These are phyloP conservation scores for Anneissia japonica DNA, from an alignment of 35 echinoderm and acorn worm genomes.

Conservation along the genomic window DNA sequence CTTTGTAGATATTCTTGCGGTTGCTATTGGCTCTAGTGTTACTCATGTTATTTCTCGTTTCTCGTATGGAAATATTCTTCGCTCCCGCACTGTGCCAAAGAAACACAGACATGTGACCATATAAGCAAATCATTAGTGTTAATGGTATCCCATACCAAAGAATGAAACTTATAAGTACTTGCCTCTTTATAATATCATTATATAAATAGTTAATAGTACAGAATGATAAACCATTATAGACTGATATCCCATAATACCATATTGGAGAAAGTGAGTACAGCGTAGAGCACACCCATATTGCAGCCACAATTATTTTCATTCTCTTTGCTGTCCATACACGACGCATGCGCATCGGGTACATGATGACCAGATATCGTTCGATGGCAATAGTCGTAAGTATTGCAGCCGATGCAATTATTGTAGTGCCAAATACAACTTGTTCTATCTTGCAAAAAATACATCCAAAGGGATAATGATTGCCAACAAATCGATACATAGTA, in stretches of 20 bases:
- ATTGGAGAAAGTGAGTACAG: constrained; percentile 42
- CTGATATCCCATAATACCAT: constrained; percentile 14
- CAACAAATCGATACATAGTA: constrained; percentile 60
- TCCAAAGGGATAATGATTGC: constrained; percentile 45
- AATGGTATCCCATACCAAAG: constrained; percentile 68
- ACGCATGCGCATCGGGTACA: constrained; percentile 75
- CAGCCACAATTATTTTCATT: constrained; percentile 28
- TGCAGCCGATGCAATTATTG: constrained; percentile 69
- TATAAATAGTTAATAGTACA: constrained; percentile 32
- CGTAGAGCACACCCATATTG: constrained; percentile 53
- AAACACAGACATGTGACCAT: not conserved
- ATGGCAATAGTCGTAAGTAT: constrained; percentile 73
- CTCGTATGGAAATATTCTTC: not conserved
- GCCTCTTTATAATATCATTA: not conserved
- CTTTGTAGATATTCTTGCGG: not conserved
- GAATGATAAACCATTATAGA: not conserved
- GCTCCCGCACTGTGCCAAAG: not conserved
- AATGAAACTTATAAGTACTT: constrained; percentile 47
- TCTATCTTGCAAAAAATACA: constrained; percentile 54
- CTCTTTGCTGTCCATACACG: constrained; percentile 49
- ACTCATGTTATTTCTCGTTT: not conserved
- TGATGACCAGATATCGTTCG: constrained; percentile 78
- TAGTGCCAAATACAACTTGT: constrained; percentile 49
- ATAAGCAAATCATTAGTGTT: constrained; percentile 38
- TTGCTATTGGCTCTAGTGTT: not conserved